Base-by-base conservation (phyloP, 2,888 invertebrate genomes). In the Cataglyphis altisquamis region DNA sequence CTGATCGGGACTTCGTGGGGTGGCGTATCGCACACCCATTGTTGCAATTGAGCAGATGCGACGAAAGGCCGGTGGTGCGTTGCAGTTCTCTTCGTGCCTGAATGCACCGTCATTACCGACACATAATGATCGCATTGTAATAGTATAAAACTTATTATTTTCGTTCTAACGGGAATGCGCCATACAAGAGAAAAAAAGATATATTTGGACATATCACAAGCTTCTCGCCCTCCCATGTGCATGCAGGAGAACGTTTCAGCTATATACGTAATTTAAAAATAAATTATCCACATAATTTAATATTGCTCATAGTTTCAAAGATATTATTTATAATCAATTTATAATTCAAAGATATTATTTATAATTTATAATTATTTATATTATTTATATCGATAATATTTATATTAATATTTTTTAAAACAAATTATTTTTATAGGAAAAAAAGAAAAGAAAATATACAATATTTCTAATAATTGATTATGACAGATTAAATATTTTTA, bases 61-160 rank as follows among this genome's bases (percentile, higher is more conserved):
- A 66, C 64, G 67, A 77, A 82, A 70, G 77, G 83, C 83, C 82
- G 84, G 77, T 82, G 85, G 84, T 85, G 81, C 68, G 80, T 83
- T 89, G 90, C 88, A 87, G 88, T 87, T 89, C 90, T 85, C 87
- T 88, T 83, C 91, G 87, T 87, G 91, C 90, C 83, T 92, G 91
- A 92, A 92, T 91, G 91, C 91, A 85, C 88, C 91, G 89, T 91
- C 90, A 91, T 92, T 92, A 92, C 90, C 87, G 86, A 72, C 88
- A 90, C 88, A 90, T 92, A 92, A 93, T 92, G 91, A 91, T 87
- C 84, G 90, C 87, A 93, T 93, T 92, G 91, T 93, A 90, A 90
- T 87, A 85, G 88, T 86, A 89, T 91, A 88, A 90, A 90, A 91
- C 88, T 88, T 90, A 87, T 91, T 90, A 90, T 89, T 52, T 52